Evolutionary conservation across 2,888 invertebrate species (phyloP), one percentile per base, ranked within the genome.

Genomic region (Caradrina clavipalpis): DNA sequence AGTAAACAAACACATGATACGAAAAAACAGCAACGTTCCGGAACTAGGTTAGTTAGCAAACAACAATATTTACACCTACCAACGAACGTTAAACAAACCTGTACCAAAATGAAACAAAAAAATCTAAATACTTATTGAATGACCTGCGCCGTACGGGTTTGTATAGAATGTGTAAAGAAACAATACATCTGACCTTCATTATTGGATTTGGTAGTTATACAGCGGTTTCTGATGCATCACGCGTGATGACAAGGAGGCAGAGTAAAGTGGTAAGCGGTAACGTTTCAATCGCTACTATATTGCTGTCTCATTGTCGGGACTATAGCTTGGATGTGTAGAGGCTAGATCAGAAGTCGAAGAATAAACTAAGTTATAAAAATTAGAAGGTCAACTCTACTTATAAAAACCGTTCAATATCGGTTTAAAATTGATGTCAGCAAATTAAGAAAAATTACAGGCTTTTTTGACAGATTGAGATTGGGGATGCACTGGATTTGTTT

Each of bases 201-300:
- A 84, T 76, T 50, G 70, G 73, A 76, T 79, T 77, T 83, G 79
- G 85, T 83, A 85, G 83, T 77, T 85, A 81, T 63, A 73, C 55
- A 51, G 47, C 51, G 56, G 63, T 39, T 74, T 83, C 42, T 84
- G 85, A 77, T 70, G 77, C 76, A 81, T 84, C 84, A 84, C 76
- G 73, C 69, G 45, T 69, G 73, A 83, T 85, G 84, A 84, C 84
- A 84, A 76, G 85, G 76, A 71, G 73, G 77, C 75, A 68, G 75
- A 82, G 82, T 83, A 87, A 87, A 89, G 85, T 86, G 84, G 87
- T 83, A 81, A 85, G 87, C 84, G 81, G 87, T 86, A 86, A 89
- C 85, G 67, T 87, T 85, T 89, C 90, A 87, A 89, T 89, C 84
- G 82, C 70, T 76, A 73, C 83, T 53, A 71, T 84, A 84, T 64